phyloP scores from a whole-genome alignment of 37 sponge, comb jelly and placozoan species.

The Theonella swinhoei region DNA sequence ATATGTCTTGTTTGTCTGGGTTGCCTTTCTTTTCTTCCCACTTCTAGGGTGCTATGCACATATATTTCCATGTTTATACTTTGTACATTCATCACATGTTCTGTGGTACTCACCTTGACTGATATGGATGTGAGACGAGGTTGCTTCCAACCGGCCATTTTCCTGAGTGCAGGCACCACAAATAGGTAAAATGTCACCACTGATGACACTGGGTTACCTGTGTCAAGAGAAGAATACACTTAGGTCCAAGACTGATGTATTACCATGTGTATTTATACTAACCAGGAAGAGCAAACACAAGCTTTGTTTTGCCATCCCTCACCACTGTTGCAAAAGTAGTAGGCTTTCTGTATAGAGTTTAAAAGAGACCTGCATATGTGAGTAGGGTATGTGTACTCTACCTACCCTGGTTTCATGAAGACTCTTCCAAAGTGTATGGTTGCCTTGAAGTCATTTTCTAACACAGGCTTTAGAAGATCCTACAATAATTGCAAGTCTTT shows the following conservation, averaged over 20 bases:
- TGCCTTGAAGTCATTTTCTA: conserved; percentile 74
- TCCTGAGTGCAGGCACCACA: conserved; percentile 86
- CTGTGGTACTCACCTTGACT: conserved; percentile 23
- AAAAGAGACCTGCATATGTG: neutral
- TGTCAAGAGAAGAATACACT: neutral
- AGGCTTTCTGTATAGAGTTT: conserved; percentile 78
- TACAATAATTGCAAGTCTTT: neutral
- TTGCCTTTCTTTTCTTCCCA: too few species aligned
- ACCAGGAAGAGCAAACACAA: conserved; percentile 97
- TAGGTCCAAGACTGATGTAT: neutral
- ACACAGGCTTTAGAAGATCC: conserved; percentile 90
- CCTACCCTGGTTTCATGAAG: conserved; percentile 96
- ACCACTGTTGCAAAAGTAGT: conserved; percentile 94
- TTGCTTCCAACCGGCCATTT: conserved; percentile 69
- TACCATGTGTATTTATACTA: neutral
- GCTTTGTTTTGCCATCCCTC: conserved; percentile 54
- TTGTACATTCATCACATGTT: too few species aligned
- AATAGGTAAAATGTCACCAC: conserved; percentile 93
- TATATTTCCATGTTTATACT: too few species aligned
- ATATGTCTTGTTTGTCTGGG: too few species aligned
- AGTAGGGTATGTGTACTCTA: too few species aligned
- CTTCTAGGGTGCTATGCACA: too few species aligned
- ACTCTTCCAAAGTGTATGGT: conserved; percentile 94
- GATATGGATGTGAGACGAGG: conserved; percentile 10
- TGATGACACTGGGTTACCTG: conserved; percentile 97